Base-by-base conservation (phyloP, 2,797 vertebrate species). In the Acrossocheilus fasciatus region DNA sequence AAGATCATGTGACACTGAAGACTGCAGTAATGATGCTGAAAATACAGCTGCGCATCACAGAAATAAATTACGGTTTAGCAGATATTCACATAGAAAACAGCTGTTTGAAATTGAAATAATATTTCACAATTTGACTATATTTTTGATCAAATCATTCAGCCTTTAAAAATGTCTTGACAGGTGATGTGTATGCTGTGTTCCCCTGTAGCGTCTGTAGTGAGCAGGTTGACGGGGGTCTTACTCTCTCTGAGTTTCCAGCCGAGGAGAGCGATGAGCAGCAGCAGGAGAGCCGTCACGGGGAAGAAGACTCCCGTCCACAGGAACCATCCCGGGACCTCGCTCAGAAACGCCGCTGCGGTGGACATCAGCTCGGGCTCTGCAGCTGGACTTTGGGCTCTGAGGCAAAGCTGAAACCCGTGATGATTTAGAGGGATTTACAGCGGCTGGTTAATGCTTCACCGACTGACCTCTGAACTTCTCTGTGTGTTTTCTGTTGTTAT, bases 401-500 rank as follows among this genome's bases (percentile, higher is more conserved):
- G 87, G 84, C 78, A 87, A 41, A 70, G 80, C 66, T 54, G 84
- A 86, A 90, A 75, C 85, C 81, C 66, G 45, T 92, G 89, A 89
- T 89, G 87, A 54, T 79, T 83, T 34, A 84, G 88, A 89, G 84
- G 88, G 88, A 91, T 92, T 91, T 89, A 89, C 86, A 39, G 83
- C 59, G 4, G 64, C 50, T 85, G 68, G 90, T 92, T 91, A 92
- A 92, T 91, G 83, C 87, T 90, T 92, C 57, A 90, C 91, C 57
- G 69, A 43, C n/a, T 50, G 41, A 14, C 59, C 64, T 74, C 70
- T 69, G 84, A 68, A 75, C 81, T 36, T 12, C 17, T 52, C n/a
- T 50, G 34, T 72, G 11, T 70, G 64, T n/a, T 73, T 34, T 34
- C 4, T 39, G 68, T 15, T 41, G 23, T 41, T 43, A 74, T 62